phyloP scores from a whole-genome alignment of 1,140 invertebrate genomes.

The Drosophila azteca region DNA sequence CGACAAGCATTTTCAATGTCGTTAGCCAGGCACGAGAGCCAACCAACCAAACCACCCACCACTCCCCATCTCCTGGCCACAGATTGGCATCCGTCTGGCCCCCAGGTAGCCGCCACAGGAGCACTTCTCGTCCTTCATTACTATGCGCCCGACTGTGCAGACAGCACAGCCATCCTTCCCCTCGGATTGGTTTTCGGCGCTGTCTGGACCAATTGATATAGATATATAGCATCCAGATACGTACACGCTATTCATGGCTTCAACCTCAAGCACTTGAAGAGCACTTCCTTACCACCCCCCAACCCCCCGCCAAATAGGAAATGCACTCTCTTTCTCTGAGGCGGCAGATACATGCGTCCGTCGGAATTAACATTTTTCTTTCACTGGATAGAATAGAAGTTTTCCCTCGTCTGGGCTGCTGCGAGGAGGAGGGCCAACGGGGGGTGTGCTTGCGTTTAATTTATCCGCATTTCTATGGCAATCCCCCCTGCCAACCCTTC shows the following conservation, averaged over 20 bases:
- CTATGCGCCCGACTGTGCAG: constrained; percentile 38
- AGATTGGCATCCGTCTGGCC: constrained; percentile 21
- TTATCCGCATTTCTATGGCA: constrained; percentile 56
- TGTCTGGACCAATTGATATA: constrained; percentile 65
- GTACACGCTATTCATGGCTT: constrained; percentile 42
- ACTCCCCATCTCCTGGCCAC: neutral
- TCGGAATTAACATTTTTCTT: constrained; percentile 52
- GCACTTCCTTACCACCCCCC: constrained; percentile 28
- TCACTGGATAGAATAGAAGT: constrained; percentile 35
- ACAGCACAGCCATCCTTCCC: constrained; percentile 14
- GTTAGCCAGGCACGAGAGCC: constrained; percentile 54
- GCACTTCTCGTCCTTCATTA: constrained; percentile 67
- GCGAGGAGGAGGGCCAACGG: neutral
- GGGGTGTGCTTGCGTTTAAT: constrained; percentile 59
- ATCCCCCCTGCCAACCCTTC: neutral
- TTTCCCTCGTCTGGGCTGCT: constrained; percentile 12
- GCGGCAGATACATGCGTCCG: constrained; percentile 17
- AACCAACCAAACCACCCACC: constrained; percentile 3
- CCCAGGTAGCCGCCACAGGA: constrained; percentile 61
- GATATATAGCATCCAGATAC: constrained; percentile 26
- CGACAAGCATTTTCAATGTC: constrained; percentile 83
- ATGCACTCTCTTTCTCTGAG: constrained; percentile 12
- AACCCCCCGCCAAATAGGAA: constrained; percentile 22
- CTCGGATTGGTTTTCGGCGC: constrained; percentile 31
- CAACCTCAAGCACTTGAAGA: constrained; percentile 55